Evolutionary conservation across 2,113 vertebrate species (phyloP).

Genomic region (Antechinus stuartii): DNA sequence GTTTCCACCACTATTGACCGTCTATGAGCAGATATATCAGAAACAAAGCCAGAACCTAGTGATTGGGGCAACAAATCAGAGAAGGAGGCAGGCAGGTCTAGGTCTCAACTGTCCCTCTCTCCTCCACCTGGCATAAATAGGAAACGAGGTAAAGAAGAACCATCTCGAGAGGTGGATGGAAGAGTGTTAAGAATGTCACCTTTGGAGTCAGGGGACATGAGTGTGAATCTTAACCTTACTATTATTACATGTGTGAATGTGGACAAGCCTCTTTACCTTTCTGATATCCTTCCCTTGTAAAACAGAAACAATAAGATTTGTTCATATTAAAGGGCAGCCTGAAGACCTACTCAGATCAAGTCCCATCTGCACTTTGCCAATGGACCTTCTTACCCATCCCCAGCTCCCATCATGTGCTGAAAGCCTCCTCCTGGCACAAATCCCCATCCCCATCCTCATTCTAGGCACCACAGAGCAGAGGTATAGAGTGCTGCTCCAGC

Average conservation of each 20-base stretch:
- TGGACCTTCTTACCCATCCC: not conserved
- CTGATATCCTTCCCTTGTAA: not conserved
- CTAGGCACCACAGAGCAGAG: not conserved
- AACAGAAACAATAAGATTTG: not conserved
- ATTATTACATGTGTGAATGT: not conserved
- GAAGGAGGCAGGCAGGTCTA: not conserved
- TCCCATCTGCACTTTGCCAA: not conserved
- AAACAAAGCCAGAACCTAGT: not conserved
- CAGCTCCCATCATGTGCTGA: not conserved
- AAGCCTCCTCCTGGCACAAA: not conserved
- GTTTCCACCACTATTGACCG: not conserved
- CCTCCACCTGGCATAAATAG: not conserved
- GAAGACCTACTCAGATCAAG: not conserved
- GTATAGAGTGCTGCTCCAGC: not conserved
- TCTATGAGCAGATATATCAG: not conserved
- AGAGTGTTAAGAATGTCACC: not conserved
- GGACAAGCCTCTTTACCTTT: not conserved
- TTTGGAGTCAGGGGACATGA: not conserved
- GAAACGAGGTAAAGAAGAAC: constrained; percentile 18
- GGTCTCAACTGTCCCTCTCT: not conserved
- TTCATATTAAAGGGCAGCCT: not conserved
- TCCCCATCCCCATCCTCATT: not conserved
- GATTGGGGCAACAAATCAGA: not conserved
- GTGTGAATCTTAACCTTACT: not conserved
- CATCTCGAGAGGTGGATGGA: not conserved